These are phyloP conservation scores for Drosophila yooni DNA, from an alignment of 2,888 invertebrate species.

Conservation along the genomic window DNA sequence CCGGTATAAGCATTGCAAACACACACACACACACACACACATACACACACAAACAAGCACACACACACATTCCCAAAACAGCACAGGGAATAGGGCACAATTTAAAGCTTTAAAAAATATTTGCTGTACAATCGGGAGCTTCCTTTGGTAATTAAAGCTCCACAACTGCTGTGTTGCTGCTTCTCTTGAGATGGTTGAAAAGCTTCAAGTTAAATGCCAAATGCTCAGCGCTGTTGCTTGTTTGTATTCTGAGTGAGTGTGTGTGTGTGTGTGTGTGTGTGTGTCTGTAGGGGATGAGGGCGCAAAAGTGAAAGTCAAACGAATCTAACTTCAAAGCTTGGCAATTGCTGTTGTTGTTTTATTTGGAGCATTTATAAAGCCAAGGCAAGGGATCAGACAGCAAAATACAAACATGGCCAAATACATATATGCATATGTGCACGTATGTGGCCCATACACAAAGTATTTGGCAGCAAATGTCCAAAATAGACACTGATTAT, in stretches of 20 bases:
- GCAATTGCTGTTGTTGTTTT: slow-evolving; percentile 43
- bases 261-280: slow-evolving; percentile 14
- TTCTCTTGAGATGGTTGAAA: slow-evolving; percentile 16
- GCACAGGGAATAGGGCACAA: slow-evolving; percentile 8
- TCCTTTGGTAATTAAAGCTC: slow-evolving; percentile 53
- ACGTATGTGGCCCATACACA: not conserved
- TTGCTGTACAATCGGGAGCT: slow-evolving; percentile 29
- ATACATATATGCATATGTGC: not conserved
- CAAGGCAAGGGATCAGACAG: slow-evolving; percentile 45
- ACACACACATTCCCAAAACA: not conserved
- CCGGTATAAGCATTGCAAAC: slow-evolving; percentile 17
- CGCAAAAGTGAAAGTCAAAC: slow-evolving; percentile 54
- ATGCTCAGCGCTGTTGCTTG: slow-evolving; percentile 43
- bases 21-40: not conserved
- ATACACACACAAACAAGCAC: not conserved
- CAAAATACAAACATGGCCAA: slow-evolving; percentile 12
- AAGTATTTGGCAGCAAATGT: slow-evolving; percentile 30
- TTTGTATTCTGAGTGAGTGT: slow-evolving; percentile 28
- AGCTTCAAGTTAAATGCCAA: slow-evolving; percentile 58
- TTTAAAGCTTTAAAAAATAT: slow-evolving; percentile 53
- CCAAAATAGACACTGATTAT: slow-evolving; percentile 38
- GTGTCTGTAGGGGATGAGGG: slow-evolving; percentile 14
- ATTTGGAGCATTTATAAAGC: slow-evolving; percentile 35
- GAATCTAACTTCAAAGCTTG: slow-evolving; percentile 51
- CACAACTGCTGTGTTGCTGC: slow-evolving; percentile 19